These are phyloP conservation scores for Drosophila ogumai DNA, from an alignment of 1,140 invertebrate genomes.

Conservation along the genomic window DNA sequence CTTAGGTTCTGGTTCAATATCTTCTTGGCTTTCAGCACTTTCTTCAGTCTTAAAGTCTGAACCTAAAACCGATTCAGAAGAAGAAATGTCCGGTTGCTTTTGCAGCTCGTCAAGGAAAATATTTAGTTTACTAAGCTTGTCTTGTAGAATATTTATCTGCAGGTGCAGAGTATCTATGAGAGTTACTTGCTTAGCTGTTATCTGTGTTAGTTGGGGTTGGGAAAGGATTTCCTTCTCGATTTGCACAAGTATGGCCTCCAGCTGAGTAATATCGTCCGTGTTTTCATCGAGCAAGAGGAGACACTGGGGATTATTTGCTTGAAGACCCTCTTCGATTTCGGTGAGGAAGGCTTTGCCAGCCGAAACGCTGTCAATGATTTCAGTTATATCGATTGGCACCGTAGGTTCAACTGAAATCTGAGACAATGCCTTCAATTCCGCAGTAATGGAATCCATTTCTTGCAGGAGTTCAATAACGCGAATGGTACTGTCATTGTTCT, in stretches of 20 bases:
- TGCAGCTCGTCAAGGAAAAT: conserved; percentile 14
- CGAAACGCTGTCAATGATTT: conserved; percentile 64
- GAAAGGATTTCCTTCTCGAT: conserved; percentile 71
- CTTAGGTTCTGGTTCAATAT: conserved; percentile 25
- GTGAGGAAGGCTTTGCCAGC: conserved; percentile 68
- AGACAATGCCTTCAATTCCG: conserved; percentile 53
- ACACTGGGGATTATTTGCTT: conserved; percentile 52
- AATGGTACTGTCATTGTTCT: conserved; percentile 65
- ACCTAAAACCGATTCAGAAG: conserved; percentile 31
- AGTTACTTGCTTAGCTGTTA: conserved; percentile 46
- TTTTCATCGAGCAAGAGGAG: conserved; percentile 59
- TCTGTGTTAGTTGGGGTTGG: conserved; percentile 52
- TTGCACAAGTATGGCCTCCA: conserved; percentile 58
- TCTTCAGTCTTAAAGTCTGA: conserved; percentile 12
- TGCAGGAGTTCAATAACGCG: conserved; percentile 76
- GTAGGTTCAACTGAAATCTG: conserved; percentile 11
- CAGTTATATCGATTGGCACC: conserved; percentile 48
- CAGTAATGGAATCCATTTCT: conserved; percentile 72
- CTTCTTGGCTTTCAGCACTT: conserved; percentile 18
- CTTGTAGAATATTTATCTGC: conserved; percentile 55
- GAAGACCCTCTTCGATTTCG: conserved; percentile 63
- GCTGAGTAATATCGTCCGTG: conserved; percentile 48
- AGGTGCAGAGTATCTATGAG: conserved; percentile 61
- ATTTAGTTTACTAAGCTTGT: conserved; percentile 50
- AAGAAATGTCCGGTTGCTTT: conserved; percentile 16